Percentiles rank a stretch among this genome's conserved stretches.
These are phyloP conservation scores for Drosophila nr. perissopoda DNA, from an alignment of 2,888 invertebrate genomes.

Conservation along the genomic window DNA sequence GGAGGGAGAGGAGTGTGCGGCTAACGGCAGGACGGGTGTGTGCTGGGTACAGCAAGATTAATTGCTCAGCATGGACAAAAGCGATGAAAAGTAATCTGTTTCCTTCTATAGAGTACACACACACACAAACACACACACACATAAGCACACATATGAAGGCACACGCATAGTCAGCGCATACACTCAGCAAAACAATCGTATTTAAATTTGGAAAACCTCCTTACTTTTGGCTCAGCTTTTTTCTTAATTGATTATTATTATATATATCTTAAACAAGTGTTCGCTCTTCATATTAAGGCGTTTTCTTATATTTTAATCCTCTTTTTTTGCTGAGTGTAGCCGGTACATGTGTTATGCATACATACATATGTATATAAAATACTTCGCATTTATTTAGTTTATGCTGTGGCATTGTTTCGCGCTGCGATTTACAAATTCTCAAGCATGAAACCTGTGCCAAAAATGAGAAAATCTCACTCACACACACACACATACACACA, in stretches of 20 bases:
- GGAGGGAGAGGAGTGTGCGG: neutral
- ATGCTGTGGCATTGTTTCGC: slow-evolving; percentile 76
- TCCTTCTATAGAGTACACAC: slow-evolving; percentile 36
- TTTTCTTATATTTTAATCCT: neutral
- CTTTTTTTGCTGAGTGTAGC: neutral
- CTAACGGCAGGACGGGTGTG: neutral
- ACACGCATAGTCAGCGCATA: neutral
- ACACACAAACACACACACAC: slow-evolving; percentile 11
- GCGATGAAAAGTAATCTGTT: slow-evolving; percentile 77
- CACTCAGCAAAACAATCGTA: neutral
- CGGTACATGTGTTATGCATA: slow-evolving; percentile 1
- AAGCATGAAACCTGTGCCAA: slow-evolving; percentile 75
- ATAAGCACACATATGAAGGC: slow-evolving; percentile 1
- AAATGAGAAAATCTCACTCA: slow-evolving; percentile 17
- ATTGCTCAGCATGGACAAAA: slow-evolving; percentile 72
- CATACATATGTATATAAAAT: slow-evolving; percentile 56
- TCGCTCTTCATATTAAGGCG: neutral
- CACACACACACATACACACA: neutral
- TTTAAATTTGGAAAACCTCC: neutral
- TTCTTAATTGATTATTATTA: too few species aligned
- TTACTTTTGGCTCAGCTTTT: neutral
- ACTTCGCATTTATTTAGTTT: slow-evolving; percentile 81
- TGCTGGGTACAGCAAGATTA: slow-evolving; percentile 63
- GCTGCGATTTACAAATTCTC: slow-evolving; percentile 81
- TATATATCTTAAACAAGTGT: too few species aligned